Evolutionary conservation across 2,888 invertebrate genomes (phyloP).

Genomic region (Archips crataeganus): DNA sequence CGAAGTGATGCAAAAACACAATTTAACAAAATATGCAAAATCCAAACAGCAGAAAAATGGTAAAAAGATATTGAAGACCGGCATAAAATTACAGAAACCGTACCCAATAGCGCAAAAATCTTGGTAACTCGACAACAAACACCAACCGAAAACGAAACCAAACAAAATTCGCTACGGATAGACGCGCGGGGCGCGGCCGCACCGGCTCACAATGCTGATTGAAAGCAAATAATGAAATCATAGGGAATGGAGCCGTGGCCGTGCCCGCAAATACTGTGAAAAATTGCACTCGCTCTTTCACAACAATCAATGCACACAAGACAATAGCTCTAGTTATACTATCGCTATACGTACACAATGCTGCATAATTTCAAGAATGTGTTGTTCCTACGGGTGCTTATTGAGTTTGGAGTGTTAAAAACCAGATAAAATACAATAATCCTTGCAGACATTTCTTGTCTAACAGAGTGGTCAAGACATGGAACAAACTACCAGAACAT

Average conservation of each 20-base stretch:
- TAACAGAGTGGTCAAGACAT: too few species aligned
- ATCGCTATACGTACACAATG: background rate
- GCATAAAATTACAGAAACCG: slow-evolving; percentile 46
- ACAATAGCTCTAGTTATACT: slow-evolving; percentile 38
- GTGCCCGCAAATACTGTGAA: slow-evolving; percentile 77
- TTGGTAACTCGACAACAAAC: slow-evolving; percentile 77
- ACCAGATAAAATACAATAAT: too few species aligned
- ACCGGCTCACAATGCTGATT: slow-evolving; percentile 82
- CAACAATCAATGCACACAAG: slow-evolving; percentile 67
- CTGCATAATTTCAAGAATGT: background rate
- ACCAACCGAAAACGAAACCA: slow-evolving; percentile 82
- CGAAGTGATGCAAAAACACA: background rate
- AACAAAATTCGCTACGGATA: slow-evolving; percentile 77
- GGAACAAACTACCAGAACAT: too few species aligned
- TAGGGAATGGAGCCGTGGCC: slow-evolving; percentile 71
- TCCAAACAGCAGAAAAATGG: slow-evolving; percentile 15
- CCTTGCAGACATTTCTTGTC: too few species aligned
- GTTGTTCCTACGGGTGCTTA: too few species aligned
- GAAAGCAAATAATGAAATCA: slow-evolving; percentile 86
- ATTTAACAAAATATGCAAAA: slow-evolving; percentile 29
- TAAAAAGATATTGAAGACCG: slow-evolving; percentile 35
- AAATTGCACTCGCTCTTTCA: slow-evolving; percentile 71
- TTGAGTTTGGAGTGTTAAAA: background rate
- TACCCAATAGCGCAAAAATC: slow-evolving; percentile 64
- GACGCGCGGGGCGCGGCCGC: slow-evolving; percentile 58